Evolutionary conservation across 2,113 vertebrate genomes (phyloP), one percentile per base, ranked within the genome.

Genomic region (Sula dactylatra): DNA sequence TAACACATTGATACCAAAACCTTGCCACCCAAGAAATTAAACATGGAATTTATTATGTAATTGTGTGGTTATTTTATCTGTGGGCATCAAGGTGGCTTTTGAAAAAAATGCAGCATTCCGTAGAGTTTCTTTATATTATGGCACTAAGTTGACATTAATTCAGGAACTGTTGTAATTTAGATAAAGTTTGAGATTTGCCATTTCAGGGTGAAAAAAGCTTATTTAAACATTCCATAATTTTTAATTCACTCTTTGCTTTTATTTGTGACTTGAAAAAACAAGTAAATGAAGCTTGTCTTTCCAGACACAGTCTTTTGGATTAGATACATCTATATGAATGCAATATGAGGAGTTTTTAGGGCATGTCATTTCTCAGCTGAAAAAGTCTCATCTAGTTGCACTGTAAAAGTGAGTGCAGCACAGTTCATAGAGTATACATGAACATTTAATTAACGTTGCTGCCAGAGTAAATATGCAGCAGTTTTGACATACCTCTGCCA

Each of bases 21-120:
- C 59, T 91, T 89, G 32, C 52, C 56, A 85, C 76, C 73, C 66
- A 94, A 90, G 88, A 87, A 96, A 93, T 93, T 88, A 95, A 94
- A 62, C 50, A 49, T 47, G 61, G 42, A 88, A 88, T 95, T 76
- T 88, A 87, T 90, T 93, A 70, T 56, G 31, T 76, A 88, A 81
- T 82, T 67, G 64, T 66, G 49, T 85, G 70, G 8, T 6, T 92
- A 44, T 94, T 97, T 96, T 80, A 90, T 92, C 55, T 82, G 16
- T 86, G 54, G 74, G 47, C 24, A 83, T 94, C n/a, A 73, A 49
- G 32, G 27, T 92, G 40, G 34, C 47, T 78, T 91, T 94, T 82
- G 27, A 36, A 87, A 88, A 85, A 87, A 82, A 12, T 16, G 12
- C 34, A 67, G 10, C 45, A 50, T 69, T 91, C 50, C 15, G 16